Base-by-base conservation (phyloP, 2,113 vertebrate species). In the Macquaria australasica region DNA sequence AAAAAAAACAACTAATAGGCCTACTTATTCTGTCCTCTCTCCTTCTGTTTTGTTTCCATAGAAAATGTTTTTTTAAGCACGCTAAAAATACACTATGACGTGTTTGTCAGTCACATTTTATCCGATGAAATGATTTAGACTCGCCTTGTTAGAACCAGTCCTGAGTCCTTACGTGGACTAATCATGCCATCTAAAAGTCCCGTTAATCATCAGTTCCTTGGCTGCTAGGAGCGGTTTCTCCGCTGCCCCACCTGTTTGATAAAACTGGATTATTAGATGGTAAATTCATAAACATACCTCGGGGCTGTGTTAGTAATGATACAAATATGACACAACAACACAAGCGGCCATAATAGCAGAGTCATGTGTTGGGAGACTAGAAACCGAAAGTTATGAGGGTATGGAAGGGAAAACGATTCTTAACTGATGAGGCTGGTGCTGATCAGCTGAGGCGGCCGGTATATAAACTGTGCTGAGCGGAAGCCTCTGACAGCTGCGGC, bases 361-460 rank as follows among this genome's bases (percentile, higher is more conserved):
- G 16, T 89, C 56, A 73, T 43, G 11, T 41, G 16, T 64, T 31
- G 0, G 62, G 75, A 82, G 68, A 91, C 83, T 70, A 2, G 82
- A 87, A 91, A 91, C 43, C 1, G 80, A 89, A 89, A 83, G 18
- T 59, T 6, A 21, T 23, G 0, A 10, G 34, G 21, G 1, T 31
- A 31, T 34, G 14, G 1, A 34, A 11, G 0, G 74, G 79, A 78
- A 87, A 87, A 72, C 73, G 73, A 85, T 88, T 58, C 41, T 82
- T 8, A 69, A 3, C 0, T 0, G 0, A 16, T 48, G 39, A 53
- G 60, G 60, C 41, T 2, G 28, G 66, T 1, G 51, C 3, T 0
- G 23, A 41, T 23, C 73, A 70, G 87, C 77, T 78, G 88, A 25
- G 56, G 12, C 72, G 21, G 50, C 31, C 14, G 77, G 68, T 48